These are phyloP conservation scores for Acromyrmex heyeri DNA, from an alignment of 1,140 invertebrate species.

Conservation along the genomic window DNA sequence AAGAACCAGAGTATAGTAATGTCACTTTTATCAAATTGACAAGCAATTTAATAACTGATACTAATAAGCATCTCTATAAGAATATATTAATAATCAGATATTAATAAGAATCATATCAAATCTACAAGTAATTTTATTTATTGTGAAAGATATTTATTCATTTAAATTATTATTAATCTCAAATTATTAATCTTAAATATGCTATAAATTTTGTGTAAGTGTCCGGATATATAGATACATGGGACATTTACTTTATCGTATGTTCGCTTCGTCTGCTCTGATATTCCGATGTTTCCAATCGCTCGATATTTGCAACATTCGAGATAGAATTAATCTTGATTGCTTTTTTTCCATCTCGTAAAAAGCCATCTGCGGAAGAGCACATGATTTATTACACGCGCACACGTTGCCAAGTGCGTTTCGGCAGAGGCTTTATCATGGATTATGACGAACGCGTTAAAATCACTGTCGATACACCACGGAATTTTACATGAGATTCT, in stretches of 20 bases:
- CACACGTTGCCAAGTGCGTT: neutral
- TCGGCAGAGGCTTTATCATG: neutral
- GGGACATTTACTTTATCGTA: neutral
- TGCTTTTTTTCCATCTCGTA: neutral
- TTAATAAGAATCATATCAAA: no score
- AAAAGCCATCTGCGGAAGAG: neutral
- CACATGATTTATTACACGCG: neutral
- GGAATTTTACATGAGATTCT: neutral
- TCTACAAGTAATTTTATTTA: no score
- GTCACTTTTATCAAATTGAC: no score
- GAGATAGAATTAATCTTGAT: neutral
- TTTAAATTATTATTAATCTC: no score
- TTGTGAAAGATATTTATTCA: no score
- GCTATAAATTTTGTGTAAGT: no score
- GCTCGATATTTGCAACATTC: neutral
- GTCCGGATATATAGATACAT: no score
- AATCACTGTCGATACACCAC: slow-evolving; percentile 4
- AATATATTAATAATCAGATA: no score
- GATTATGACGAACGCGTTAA: slow-evolving; percentile 21
- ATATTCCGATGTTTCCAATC: neutral
- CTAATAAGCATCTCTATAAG: no score
- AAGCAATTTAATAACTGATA: no score
- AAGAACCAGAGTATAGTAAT: no score
- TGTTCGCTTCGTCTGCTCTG: neutral
- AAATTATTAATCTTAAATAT: no score